Conservation (phyloP, 2,888 invertebrate species). For the Sipunculus nudus region DNA sequence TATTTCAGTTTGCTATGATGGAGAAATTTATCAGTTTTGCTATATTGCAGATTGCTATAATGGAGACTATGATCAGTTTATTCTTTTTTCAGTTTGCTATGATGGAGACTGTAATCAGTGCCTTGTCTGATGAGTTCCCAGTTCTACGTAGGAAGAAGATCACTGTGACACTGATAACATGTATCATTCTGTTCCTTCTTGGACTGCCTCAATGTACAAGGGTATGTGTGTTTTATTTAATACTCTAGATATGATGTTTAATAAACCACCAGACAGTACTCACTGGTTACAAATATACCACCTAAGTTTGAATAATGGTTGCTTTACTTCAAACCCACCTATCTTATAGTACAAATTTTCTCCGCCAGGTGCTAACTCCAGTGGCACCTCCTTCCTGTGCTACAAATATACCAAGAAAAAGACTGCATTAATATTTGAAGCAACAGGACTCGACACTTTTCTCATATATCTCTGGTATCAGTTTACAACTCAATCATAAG, state of each 20-base stretch:
- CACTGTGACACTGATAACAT: constrained; percentile 40
- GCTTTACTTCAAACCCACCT: not conserved
- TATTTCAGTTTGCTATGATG: no score
- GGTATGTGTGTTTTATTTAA: constrained; percentile 20
- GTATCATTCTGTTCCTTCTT: constrained; percentile 43
- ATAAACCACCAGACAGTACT: not conserved
- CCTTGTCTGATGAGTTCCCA: constrained; percentile 40
- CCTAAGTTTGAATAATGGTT: not conserved
- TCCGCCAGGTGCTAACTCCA: no score
- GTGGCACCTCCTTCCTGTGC: no score
- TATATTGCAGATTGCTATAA: constrained; percentile 30
- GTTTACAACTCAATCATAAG: no score
- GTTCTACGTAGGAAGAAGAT: constrained; percentile 28
- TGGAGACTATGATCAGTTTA: constrained; percentile 40
- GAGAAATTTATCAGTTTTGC: no score
- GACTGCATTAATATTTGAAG: no score
- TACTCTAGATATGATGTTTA: not conserved
- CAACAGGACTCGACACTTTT: no score
- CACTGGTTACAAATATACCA: not conserved
- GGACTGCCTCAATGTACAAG: constrained; percentile 41
- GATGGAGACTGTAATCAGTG: constrained; percentile 39
- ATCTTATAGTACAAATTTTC: not conserved
- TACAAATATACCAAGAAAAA: no score
- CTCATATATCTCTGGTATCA: no score
- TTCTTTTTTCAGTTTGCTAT: constrained; percentile 37